Evolutionary conservation across 2,797 vertebrate genomes (phyloP), one percentile per base, ranked within the genome.

Genomic region (Chaetodon trifasciatus): DNA sequence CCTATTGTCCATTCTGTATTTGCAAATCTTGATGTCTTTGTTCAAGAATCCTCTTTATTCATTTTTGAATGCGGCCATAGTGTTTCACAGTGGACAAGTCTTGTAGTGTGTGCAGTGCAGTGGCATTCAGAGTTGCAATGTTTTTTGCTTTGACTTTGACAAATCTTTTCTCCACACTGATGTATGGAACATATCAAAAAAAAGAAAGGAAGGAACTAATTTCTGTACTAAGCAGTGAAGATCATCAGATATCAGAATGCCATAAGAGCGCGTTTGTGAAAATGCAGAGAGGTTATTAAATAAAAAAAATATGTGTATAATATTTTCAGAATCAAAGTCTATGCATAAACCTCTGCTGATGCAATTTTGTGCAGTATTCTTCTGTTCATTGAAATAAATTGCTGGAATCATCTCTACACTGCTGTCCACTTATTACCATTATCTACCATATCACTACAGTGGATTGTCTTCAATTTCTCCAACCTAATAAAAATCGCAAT

Each of bases 261-360:
- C 58, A 82, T 70, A 82, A 61, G 62, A 80, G 50, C 67, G 69
- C 79, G 79, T 86, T 84, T 82, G 79, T 91, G 79, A 72, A 84
- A 84, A 81, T 75, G 67, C 62, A 73, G 78, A 85, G 78, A 89
- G 70, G 79, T 90, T 86, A 86, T 79, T 70, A 60, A 66, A 78
- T 9, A 32, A 67, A 86, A 74, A 80, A 85, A 58, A 78, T 76
- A 88, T 40, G 82, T 91, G 86, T 90, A 72, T 74, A 79, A 86
- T 94, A 93, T 93, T 95, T 95, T 95, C 85, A 80, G 81, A 93
- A 92, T 91, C 81, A 91, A 93, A 91, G 87, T 94, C 92, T 94
- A 93, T 94, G 94, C 94, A 93, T 95, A 93, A 92, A 84, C 84
- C 73, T 91, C 85, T 88, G 91, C 89, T 86, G 91, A 94, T 94